phyloP scores from a whole-genome alignment of 2,113 vertebrate species.

The Capra hircus region DNA sequence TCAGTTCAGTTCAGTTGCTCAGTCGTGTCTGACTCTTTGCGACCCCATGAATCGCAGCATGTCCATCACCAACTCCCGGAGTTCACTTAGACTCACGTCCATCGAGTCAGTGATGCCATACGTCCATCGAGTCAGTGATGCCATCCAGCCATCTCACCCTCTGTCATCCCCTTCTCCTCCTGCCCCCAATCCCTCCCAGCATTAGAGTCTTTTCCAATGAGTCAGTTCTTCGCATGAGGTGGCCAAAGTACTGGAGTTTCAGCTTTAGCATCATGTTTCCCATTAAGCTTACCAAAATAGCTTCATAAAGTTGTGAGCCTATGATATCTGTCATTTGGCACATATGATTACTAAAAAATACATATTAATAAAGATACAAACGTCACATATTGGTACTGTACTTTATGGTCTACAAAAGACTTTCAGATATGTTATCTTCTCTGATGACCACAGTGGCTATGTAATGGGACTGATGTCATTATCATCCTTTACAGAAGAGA shows the following conservation, averaged over 20 bases:
- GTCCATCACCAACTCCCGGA: too few relatives aligned
- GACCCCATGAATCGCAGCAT: accelerated
- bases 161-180: too few relatives aligned
- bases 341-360: neutral
- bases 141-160: too few relatives aligned
- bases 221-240: too few relatives aligned
- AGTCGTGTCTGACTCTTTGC: too few relatives aligned
- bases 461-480: too few relatives aligned
- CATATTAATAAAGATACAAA: neutral
- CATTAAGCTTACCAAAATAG: neutral
- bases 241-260: too few relatives aligned
- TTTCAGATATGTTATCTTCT: neutral
- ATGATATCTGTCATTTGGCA: neutral
- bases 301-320: neutral
- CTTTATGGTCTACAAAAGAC: neutral
- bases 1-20: neutral
- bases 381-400: neutral
- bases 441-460: neutral
- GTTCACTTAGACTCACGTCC: too few relatives aligned
- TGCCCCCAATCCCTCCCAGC: too few relatives aligned
- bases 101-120: too few relatives aligned
- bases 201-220: too few relatives aligned
- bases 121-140: too few relatives aligned
- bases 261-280: neutral
- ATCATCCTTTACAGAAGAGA: neutral